Evolutionary conservation across 1,140 invertebrate genomes (phyloP).

Genomic region (Aphelenchoides fujianensis): DNA sequence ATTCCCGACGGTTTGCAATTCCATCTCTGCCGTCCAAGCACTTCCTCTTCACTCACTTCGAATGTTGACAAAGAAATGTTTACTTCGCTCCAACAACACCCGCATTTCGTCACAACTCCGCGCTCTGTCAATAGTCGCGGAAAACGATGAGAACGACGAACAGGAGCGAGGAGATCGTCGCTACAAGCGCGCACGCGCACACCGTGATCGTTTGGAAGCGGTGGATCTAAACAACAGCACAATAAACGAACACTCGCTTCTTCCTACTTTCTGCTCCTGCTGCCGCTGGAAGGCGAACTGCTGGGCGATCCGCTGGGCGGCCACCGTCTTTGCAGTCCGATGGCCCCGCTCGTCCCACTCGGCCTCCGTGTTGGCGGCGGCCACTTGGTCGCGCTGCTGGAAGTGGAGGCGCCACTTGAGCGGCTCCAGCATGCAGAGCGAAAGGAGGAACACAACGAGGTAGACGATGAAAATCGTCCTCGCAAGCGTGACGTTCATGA

Average conservation of each 20-base stretch:
- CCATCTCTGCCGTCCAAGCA: too few species aligned
- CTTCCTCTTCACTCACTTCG: too few species aligned
- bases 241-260: background rate
- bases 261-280: background rate
- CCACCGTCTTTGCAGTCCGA: background rate
- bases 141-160: background rate
- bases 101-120: background rate
- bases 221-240: background rate
- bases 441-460: background rate
- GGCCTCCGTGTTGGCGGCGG: background rate
- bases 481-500: conserved; percentile 1
- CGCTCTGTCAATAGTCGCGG: background rate
- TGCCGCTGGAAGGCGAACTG: background rate
- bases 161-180: background rate
- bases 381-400: background rate
- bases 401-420: background rate
- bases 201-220: conserved; percentile 8
- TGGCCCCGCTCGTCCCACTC: background rate
- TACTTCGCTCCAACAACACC: background rate
- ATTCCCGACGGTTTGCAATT: too few species aligned
- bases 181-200: background rate
- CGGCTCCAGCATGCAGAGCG: conserved; percentile 1
- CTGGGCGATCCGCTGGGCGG: background rate
- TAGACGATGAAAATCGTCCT: conserved; percentile 1
- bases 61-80: background rate